These are phyloP conservation scores for Cephalopachus bancanus DNA, from an alignment of 2,797 vertebrate species.

Conservation along the genomic window DNA sequence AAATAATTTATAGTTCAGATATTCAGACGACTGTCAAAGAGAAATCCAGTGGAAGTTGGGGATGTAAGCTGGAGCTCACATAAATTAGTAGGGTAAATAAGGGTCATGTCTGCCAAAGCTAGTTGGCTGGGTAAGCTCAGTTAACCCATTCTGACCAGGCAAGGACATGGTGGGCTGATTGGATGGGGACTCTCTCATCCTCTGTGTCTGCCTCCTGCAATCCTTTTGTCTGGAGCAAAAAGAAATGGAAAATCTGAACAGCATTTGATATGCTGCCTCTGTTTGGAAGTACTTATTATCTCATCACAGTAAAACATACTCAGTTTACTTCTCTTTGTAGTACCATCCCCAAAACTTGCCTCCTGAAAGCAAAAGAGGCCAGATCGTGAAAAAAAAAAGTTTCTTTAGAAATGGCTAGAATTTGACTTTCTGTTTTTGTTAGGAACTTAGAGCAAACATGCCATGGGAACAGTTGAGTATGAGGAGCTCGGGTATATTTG, in stretches of 20 bases:
- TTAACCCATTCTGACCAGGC: neutral
- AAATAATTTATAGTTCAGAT: neutral
- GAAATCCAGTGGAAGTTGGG: neutral
- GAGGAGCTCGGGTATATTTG: accelerated
- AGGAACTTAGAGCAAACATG: neutral
- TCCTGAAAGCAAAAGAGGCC: neutral
- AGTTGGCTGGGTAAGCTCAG: neutral
- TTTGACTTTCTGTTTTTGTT: neutral
- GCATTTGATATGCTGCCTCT: neutral
- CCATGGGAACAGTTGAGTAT: neutral
- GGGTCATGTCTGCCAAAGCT: neutral
- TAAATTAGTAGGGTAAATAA: neutral
- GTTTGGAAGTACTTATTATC: neutral
- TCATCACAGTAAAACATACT: neutral
- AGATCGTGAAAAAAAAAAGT: neutral
- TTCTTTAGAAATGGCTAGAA: neutral
- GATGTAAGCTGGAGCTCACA: accelerated
- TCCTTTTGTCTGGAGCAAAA: neutral
- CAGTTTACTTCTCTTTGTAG: neutral
- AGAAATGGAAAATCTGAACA: neutral
- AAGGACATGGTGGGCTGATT: too few relatives aligned
- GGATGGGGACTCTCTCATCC: neutral
- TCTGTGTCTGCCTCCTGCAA: neutral
- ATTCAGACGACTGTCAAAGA: neutral
- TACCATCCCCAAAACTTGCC: neutral